A percentile compares a stretch with the other conserved stretches of the same genome.
Evolutionary conservation across 2,113 vertebrate species (phyloP).

Genomic region (Trichechus manatus): DNA sequence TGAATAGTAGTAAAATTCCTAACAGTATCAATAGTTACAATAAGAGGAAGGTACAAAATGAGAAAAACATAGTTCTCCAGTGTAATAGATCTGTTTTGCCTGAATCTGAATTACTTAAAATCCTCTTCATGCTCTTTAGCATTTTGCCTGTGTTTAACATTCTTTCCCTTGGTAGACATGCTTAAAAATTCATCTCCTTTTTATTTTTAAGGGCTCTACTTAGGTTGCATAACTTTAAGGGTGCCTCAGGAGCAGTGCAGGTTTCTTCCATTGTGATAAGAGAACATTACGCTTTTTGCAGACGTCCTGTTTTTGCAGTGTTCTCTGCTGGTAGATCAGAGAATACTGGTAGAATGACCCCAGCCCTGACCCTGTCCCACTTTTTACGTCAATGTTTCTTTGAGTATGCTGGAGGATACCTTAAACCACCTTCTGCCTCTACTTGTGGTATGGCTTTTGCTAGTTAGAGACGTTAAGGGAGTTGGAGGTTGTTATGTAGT

Average conservation of each 20-base stretch:
- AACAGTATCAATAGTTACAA: conserved; percentile 34
- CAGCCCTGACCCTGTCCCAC: neutral
- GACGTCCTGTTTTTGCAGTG: neutral
- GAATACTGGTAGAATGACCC: neutral
- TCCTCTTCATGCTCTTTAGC: conserved; percentile 3
- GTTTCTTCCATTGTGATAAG: neutral
- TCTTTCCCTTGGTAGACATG: neutral
- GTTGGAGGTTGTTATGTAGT: neutral
- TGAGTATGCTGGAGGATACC: neutral
- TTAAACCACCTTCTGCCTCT: neutral
- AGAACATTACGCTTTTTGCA: neutral
- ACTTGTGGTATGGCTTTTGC: neutral
- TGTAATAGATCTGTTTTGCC: conserved; percentile 21
- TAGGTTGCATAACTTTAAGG: neutral
- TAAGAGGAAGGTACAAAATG: neutral
- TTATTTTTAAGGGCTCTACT: neutral
- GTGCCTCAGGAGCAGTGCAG: neutral
- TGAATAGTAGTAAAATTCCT: conserved; percentile 54
- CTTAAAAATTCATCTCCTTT: conserved; percentile 30
- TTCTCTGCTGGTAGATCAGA: neutral
- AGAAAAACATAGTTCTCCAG: conserved; percentile 29
- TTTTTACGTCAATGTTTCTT: neutral
- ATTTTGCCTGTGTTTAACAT: conserved; percentile 41
- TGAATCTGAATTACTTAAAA: conserved; percentile 19
- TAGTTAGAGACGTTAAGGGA: neutral